Conservation (phyloP, 1,140 invertebrate genomes). For the Olivierus martensii region DNA sequence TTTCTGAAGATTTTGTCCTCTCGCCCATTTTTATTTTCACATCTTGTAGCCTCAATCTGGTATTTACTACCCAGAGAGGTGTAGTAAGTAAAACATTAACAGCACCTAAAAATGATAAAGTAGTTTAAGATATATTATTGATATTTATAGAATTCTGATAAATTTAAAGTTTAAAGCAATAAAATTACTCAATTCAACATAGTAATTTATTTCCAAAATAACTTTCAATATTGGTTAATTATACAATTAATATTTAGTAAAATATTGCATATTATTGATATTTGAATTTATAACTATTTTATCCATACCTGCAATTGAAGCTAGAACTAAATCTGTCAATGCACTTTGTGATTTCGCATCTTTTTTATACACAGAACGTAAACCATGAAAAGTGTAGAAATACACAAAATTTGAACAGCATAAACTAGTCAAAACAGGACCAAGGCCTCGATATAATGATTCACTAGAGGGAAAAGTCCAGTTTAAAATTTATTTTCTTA, state of each 20-base stretch:
- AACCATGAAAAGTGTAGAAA: conserved; percentile 77
- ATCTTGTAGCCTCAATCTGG: conserved; percentile 61
- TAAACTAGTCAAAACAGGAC: conserved; percentile 64
- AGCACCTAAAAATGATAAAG: conserved; percentile 39
- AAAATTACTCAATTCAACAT: too few species aligned
- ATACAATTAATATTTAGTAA: too few species aligned
- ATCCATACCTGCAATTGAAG: conserved; percentile 59
- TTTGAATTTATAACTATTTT: too few species aligned
- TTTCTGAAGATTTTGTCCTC: conserved; percentile 6
- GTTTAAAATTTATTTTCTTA: not conserved
- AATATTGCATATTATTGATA: too few species aligned
- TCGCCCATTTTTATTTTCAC: conserved; percentile 11
- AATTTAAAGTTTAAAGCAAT: too few species aligned
- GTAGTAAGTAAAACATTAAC: conserved; percentile 72
- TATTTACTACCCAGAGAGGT: conserved; percentile 84
- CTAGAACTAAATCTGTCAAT: conserved; percentile 57
- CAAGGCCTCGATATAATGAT: conserved; percentile 57
- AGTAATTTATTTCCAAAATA: too few species aligned
- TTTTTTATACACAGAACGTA: conserved; percentile 43
- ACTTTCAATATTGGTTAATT: too few species aligned
- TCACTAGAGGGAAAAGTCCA: conserved; percentile 6
- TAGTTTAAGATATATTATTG: too few species aligned
- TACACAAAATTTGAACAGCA: conserved; percentile 85
- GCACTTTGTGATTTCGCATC: conserved; percentile 38
- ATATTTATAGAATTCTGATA: too few species aligned